Conservation (phyloP, 2,888 invertebrate genomes). For the Nemurella pictetii region DNA sequence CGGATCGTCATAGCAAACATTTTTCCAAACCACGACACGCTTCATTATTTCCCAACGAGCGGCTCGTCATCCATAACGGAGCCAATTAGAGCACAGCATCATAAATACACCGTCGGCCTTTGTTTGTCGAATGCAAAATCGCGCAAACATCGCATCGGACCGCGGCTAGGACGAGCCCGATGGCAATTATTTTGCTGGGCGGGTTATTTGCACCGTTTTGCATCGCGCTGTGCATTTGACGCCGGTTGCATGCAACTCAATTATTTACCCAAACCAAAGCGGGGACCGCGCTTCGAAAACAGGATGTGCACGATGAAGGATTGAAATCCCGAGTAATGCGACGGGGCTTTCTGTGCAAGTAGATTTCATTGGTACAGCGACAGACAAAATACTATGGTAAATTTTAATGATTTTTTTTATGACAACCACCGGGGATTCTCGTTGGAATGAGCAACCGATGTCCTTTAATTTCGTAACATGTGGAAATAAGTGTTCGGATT, state of each 20-base stretch:
- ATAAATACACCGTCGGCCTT: background rate
- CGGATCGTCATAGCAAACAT: background rate
- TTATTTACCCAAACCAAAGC: no score
- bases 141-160: background rate
- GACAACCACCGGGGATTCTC: no score
- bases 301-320: no score
- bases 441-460: no score
- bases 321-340: no score
- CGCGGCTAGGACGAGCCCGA: background rate
- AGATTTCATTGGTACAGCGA: no score
- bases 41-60: background rate
- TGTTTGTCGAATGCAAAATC: background rate
- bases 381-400: no score
- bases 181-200: background rate
- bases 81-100: background rate
- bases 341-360: no score
- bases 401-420: no score
- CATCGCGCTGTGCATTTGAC: background rate
- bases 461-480: no score
- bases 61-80: background rate
- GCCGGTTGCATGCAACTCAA: background rate
- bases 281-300: no score
- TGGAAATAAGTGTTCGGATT: no score
- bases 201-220: background rate
- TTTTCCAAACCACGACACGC: background rate